phyloP scores from a whole-genome alignment of 2,113 vertebrate species.

The Abramis brama region DNA sequence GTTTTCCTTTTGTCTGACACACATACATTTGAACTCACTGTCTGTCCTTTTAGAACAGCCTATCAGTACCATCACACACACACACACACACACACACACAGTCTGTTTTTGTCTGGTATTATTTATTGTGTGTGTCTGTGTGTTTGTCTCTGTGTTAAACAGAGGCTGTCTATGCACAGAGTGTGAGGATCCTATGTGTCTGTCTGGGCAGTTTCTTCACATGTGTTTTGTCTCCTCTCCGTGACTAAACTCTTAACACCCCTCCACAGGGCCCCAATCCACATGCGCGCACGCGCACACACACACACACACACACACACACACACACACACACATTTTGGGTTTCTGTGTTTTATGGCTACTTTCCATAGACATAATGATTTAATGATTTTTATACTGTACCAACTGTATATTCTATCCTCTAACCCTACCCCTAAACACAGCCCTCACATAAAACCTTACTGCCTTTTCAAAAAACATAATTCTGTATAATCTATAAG shows the following conservation, averaged over 20 bases:
- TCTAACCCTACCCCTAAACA: too few species aligned
- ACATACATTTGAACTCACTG: background rate
- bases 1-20: background rate
- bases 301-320: constrained; percentile 7
- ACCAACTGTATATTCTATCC: too few species aligned
- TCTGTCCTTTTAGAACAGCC: constrained; percentile 19
- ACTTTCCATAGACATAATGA: too few species aligned
- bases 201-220: constrained; percentile 15
- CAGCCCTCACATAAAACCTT: too few species aligned
- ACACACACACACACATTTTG: background rate
- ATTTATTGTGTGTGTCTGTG: background rate
- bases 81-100: constrained; percentile 9
- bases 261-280: background rate
- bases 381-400: too few species aligned
- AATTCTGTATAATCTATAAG: too few species aligned
- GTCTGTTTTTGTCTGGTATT: constrained; percentile 1
- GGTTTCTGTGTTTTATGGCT: too few species aligned
- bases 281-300: background rate
- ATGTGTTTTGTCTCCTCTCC: constrained; percentile 26
- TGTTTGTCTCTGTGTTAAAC: background rate
- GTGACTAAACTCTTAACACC: constrained; percentile 44
- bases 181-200: constrained; percentile 1
- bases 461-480: too few species aligned
- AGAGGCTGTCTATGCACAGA: constrained; percentile 12
- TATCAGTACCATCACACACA: background rate